A percentile compares a stretch with the other conserved stretches of the same genome.
Evolutionary conservation across 1,140 invertebrate species (phyloP).

Genomic region (Nymphalis io): DNA sequence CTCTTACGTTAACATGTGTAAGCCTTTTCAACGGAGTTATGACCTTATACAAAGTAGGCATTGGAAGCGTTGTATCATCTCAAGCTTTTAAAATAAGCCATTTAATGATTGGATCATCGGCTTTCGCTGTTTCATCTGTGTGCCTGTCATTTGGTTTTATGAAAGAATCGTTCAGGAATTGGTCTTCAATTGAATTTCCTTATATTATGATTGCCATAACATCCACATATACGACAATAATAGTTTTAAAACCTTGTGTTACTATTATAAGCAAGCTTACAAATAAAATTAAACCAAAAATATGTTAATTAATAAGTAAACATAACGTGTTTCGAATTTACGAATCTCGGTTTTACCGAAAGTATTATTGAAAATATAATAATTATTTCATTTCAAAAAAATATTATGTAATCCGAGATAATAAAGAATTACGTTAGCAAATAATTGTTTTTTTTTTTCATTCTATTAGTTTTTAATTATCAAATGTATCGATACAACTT

Average conservation of each 20-base stretch:
- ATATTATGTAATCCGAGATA: too few species aligned
- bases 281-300: background rate
- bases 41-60: constrained; percentile 27
- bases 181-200: constrained; percentile 29
- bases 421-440: too few species aligned
- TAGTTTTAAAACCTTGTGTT: background rate
- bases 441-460: too few species aligned
- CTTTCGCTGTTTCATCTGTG: constrained; percentile 33
- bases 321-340: background rate
- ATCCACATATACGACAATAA: constrained; percentile 19
- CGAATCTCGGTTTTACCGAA: background rate
- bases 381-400: background rate
- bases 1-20: constrained; percentile 38
- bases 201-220: constrained; percentile 30
- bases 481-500: too few species aligned
- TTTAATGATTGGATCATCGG: constrained; percentile 27
- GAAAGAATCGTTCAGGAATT: constrained; percentile 37
- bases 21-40: constrained; percentile 38
- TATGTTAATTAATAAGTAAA: background rate
- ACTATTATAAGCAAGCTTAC: background rate
- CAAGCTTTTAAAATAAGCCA: constrained; percentile 34
- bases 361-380: background rate
- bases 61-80: constrained; percentile 5
- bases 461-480: too few species aligned
- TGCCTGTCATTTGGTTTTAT: constrained; percentile 38